Conservation (phyloP, 2,888 invertebrate species). For the Allolobophora icterica region DNA sequence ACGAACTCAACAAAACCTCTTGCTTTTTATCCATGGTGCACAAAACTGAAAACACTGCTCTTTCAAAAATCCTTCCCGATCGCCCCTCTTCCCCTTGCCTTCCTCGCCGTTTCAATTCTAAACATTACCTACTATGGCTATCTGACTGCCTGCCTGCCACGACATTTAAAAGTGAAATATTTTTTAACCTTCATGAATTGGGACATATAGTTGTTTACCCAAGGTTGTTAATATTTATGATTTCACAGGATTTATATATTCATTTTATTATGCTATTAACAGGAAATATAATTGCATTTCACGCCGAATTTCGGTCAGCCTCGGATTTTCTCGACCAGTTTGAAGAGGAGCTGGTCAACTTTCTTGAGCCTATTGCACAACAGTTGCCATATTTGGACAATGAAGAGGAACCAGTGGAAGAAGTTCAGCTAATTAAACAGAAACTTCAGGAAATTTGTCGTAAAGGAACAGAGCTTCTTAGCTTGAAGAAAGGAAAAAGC, state of each 20-base stretch:
- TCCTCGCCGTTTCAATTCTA: no score
- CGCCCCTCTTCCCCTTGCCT: no score
- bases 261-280: neutral
- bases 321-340: neutral
- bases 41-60: no score
- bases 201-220: neutral
- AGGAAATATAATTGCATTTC: neutral
- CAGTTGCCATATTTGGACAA: neutral
- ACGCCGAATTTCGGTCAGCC: slow-evolving; percentile 1
- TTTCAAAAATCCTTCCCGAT: no score
- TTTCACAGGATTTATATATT: no score
- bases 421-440: neutral
- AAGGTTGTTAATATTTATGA: neutral
- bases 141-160: no score
- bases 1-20: no score
- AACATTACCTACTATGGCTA: no score
- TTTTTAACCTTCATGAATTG: no score
- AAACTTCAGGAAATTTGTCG: neutral
- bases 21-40: no score
- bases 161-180: no score
- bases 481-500: neutral
- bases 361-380: neutral
- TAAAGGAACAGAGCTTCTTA: neutral
- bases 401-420: neutral
- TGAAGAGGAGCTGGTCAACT: neutral